Conservation (phyloP, 2,113 vertebrate genomes). For the Empidonax traillii region DNA sequence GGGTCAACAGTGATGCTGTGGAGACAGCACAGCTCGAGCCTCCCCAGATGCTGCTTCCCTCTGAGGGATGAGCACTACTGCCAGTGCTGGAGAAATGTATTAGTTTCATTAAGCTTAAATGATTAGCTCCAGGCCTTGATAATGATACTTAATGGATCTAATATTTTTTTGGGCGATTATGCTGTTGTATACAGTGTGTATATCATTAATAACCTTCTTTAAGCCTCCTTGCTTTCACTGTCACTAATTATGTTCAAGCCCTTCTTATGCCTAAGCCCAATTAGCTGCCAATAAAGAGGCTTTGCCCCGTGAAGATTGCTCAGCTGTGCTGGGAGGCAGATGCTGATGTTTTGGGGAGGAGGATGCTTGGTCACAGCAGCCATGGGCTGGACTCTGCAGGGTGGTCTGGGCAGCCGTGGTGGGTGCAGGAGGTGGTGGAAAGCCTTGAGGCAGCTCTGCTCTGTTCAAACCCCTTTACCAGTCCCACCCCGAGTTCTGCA, state of each 20-base stretch:
- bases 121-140: constrained; percentile 62
- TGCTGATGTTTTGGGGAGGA: neutral
- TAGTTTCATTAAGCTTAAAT: constrained; percentile 63
- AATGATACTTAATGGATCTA: constrained; percentile 63
- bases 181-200: constrained; percentile 40
- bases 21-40: accelerated
- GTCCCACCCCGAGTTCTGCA: neutral
- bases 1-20: neutral
- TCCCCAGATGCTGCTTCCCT: neutral
- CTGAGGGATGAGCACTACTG: neutral
- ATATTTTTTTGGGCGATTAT: neutral
- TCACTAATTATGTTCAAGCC: neutral
- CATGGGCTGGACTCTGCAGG: accelerated
- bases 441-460: neutral
- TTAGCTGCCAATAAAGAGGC: neutral
- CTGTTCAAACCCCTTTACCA: neutral
- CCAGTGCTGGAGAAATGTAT: constrained; percentile 32
- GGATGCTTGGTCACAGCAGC: neutral
- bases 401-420: neutral
- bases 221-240: constrained; percentile 13
- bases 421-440: neutral
- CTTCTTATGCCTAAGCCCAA: neutral
- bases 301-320: neutral
- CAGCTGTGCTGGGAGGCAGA: neutral
- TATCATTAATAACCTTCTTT: constrained; percentile 51